Evolutionary conservation across 2,888 invertebrate species (phyloP), one percentile per base, ranked within the genome.

Genomic region (Tetropium fuscum): DNA sequence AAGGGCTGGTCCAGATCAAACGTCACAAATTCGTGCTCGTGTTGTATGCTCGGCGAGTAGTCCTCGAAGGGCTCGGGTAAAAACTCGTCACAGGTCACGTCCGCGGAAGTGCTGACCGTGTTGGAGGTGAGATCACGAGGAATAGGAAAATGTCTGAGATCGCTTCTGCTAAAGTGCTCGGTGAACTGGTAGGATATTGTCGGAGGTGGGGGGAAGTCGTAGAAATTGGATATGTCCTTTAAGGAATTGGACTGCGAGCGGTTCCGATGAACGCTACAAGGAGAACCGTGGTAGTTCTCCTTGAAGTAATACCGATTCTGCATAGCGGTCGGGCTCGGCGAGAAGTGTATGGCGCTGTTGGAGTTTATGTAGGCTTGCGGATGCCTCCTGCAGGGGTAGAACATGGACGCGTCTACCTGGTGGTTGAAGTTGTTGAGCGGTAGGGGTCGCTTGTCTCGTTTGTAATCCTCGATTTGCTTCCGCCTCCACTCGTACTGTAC

Each of bases 11-110:
- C 89, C 53, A 88, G 83, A 71, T 90, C 89, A 75, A 90, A 90
- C 7, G 90, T 89, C 40, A 90, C 88, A 75, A 90, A 86, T 71
- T 90, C 90, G 66, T 88, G 89, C 63, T 87, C 86, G 44, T 86
- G 84, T 38, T 83, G 84, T 58, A 83, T 74, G 58, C 81, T 81
- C 7, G 88, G 86, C 49, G 88, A 87, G 66, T 82, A 83, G 63
- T 87, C 88, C 32, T 87, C 82, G 66, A 79, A 80, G 11, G 69
- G 76, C 70, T 81, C 70, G 69, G 69, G 73, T 19, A 76, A 63
- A 56, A 77, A 77, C 13, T 81, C 81, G 63, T 82, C 83, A 66
- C 80, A 80, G 64, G 80, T 82, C 25, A 86, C 83, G 70, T 86
- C 86, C 11, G 86, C 87, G 18, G 90, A 88, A 30, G 89, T 89